phyloP scores from a whole-genome alignment of 2,888 invertebrate genomes.

The Pteria penguin region DNA sequence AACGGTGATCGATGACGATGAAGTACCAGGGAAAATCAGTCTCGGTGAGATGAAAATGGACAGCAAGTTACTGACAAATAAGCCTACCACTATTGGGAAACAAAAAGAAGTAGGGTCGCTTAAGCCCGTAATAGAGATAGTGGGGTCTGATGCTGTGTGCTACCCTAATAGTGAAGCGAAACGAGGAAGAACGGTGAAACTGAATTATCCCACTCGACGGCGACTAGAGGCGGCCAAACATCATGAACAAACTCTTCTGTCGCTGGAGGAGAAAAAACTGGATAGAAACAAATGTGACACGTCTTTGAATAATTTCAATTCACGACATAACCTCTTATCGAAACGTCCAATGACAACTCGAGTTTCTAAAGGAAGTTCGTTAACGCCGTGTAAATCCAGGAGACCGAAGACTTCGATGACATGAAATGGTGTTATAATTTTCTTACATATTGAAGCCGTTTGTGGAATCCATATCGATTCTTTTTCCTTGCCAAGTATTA shows the following conservation, averaged over 20 bases:
- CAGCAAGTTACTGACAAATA: conserved; percentile 54
- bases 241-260: conserved; percentile 29
- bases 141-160: conserved; percentile 59
- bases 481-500: too few relatives aligned
- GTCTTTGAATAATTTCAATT: background rate
- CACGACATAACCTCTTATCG: background rate
- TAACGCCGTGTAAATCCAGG: background rate
- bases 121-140: conserved; percentile 56
- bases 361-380: background rate
- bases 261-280: conserved; percentile 18
- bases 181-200: conserved; percentile 52
- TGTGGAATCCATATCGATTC: too few relatives aligned
- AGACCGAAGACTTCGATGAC: background rate
- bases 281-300: background rate
- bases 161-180: conserved; percentile 60
- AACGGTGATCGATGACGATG: background rate
- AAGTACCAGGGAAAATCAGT: conserved; percentile 31
- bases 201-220: conserved; percentile 46
- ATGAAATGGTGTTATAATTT: too few relatives aligned
- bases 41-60: conserved; percentile 54
- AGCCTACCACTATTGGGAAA: conserved; percentile 50
- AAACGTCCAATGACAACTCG: background rate
- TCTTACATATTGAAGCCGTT: too few relatives aligned
- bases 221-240: conserved; percentile 57
- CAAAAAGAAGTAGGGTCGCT: conserved; percentile 35